These are phyloP conservation scores for Helicoverpa assulta DNA, from an alignment of 2,888 invertebrate species.

Conservation along the genomic window DNA sequence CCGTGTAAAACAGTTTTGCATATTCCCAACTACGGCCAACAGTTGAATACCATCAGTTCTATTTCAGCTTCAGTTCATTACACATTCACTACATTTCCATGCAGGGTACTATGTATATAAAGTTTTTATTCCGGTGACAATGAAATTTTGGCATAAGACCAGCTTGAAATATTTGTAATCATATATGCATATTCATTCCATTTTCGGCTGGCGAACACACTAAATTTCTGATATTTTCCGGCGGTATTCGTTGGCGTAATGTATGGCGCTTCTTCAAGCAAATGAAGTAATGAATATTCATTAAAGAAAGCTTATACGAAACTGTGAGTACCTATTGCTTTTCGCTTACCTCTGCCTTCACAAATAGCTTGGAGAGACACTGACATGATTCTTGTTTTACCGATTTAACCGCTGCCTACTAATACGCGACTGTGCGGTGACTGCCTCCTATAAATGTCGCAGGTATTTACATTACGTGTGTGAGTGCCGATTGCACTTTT, in stretches of 20 bases:
- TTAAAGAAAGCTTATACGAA: constrained; percentile 75
- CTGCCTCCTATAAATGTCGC: neutral
- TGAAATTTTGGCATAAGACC: constrained; percentile 63
- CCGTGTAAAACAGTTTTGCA: constrained; percentile 24
- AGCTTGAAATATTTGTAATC: constrained; percentile 63
- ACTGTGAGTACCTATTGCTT: constrained; percentile 71
- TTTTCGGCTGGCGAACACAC: constrained; percentile 65
- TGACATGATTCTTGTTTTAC: constrained; percentile 57
- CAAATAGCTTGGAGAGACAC: constrained; percentile 67
- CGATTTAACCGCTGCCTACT: constrained; percentile 29
- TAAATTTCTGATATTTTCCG: constrained; percentile 71
- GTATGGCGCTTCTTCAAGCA: constrained; percentile 84
- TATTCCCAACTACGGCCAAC: constrained; percentile 21
- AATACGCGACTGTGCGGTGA: constrained; percentile 16
- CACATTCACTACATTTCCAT: constrained; percentile 54
- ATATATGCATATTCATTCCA: constrained; percentile 72
- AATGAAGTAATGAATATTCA: constrained; percentile 85
- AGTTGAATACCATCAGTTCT: constrained; percentile 25
- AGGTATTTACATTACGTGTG: neutral
- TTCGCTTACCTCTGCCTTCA: constrained; percentile 69
- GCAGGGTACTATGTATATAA: constrained; percentile 48
- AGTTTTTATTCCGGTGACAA: constrained; percentile 57
- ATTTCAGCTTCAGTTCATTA: constrained; percentile 49
- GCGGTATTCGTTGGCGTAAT: constrained; percentile 76
- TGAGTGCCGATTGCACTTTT: too few relatives aligned